Base-by-base conservation (phyloP, 2,888 invertebrate genomes). In the Alsophila aescularia region DNA sequence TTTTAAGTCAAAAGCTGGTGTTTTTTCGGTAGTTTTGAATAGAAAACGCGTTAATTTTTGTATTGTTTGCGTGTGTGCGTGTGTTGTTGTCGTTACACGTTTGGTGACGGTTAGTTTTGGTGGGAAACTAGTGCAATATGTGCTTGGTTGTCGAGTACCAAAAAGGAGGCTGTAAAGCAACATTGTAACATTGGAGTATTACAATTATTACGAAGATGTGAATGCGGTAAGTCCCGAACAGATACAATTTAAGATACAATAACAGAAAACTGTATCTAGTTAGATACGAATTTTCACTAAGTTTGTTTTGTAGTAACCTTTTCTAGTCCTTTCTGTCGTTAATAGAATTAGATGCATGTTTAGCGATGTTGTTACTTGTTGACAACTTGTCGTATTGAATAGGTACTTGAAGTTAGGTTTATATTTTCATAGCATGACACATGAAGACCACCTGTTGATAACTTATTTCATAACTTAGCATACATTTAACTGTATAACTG, bases 81-180 rank as follows among this genome's bases (percentile, higher is more conserved):
- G 56, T 65, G 50, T 53, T 36, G 44, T 43, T 50, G 59, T 39
- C 50, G 24, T 24, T 45, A 48, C 44, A 60, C 43, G 52, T 14
- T 41, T 51, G 51, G 29, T 58, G 64, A 65, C 32, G 60, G 52
- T 53, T 47, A 60, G 70, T 83, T 83, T 85, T 81, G 82, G 85
- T 72, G 83, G 83, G 82, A 83, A 83, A 80, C 62, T 53, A 7
- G 35, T 55, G 37, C 43, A 18, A 45, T 40, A 52, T 55, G 55
- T 51, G 32, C 51, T 58, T 29, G 45, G 62, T 52, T 62, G 41
- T 42, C 13, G 37, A 48, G 34, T 39, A 40, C 31, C 12, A 49
- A 49, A 31, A 48, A 42, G 55, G 49, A 50, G 32, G 39, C 59
- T 55, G 57, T 52, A 48, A 48, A 52, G 48, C 18, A 65, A 57